Base-by-base conservation (phyloP, 2,888 invertebrate species). In the Ochropleura plecta region DNA sequence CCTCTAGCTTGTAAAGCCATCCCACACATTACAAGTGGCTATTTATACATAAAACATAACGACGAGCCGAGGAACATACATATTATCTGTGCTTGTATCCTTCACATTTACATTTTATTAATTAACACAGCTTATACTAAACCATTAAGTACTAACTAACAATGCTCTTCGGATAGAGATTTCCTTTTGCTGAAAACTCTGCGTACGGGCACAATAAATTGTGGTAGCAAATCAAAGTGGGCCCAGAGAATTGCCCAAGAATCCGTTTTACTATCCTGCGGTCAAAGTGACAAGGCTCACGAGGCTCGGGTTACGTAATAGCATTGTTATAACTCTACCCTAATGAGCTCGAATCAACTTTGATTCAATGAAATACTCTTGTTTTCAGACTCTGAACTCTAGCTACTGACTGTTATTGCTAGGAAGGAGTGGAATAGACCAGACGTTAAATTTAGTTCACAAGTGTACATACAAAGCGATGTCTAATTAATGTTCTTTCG, bases 191-290 rank as follows among this genome's bases (percentile, higher is more conserved):
- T 79, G 65, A 46, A 72, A 77, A 79, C 74, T 64, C 73, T 81
- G 79, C 80, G 85, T 83, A 79, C 79, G 81, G 69, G 68, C 77
- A 81, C 84, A 85, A 85, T 88, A 87, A 86, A 88, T 91, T 87
- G 85, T 86, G 87, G 82, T 82, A 73, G 82, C 82, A 91, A 91
- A 91, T 90, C 91, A 89, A 88, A 89, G 88, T 76, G 84, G 85
- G 76, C 82, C 79, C 83, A 85, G 87, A 86, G 88, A 88, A 88
- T 84, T 78, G 78, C 78, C 88, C 88, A 83, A 90, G 90, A 90
- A 91, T 90, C 90, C 89, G 86, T 88, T 90, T 90, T 87, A 88
- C 88, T 85, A 82, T 79, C 80, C 73, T 89, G 91, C 87, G 89
- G 91, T 86, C 86, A 81, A 83, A 84, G 86, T 90, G 90, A 89